Base-by-base conservation (phyloP, 2,797 vertebrate species). In the Acanthopagrus latus region DNA sequence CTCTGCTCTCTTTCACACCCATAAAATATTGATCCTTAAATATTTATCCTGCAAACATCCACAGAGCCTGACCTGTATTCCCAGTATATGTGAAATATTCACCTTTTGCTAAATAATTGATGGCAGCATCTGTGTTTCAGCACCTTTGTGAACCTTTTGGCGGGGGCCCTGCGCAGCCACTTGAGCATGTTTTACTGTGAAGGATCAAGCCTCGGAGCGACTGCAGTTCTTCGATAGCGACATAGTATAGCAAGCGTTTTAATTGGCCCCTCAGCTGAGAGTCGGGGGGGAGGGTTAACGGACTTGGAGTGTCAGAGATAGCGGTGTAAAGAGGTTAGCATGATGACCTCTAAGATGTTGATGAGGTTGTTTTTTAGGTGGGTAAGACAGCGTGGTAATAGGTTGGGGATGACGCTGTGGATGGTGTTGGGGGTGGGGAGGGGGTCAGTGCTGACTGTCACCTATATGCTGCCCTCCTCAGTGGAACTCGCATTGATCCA, bases 41-140 rank as follows among this genome's bases (percentile, higher is more conserved):
- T 91, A 91, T 91, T 93, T 89, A 90, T 84, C 76, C 72, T 47
- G 71, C 83, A 87, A 88, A 86, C 79, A 86, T 79, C 78, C 81
- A 76, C 76, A 71, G 70, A 69, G 71, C 76, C 65, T 80, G 74
- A 84, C 80, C 87, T 1, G 50, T 68, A 76, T 82, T 79, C 85
- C 66, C 60, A 46, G 47, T 46, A 14, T 51, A 23, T 74, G 71
- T 88, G 80, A 87, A 85, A 88, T 80, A 81, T 81, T 90, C 82
- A 89, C 87, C 78, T 84, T 60, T 71, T 29, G n/a, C 17, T 91
- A 67, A 90, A 92, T 93, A 84, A 89, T 86, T 81, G 71, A 91
- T 78, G 78, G 25, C 20, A 0, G 69, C 58, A 65, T 85, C 72
- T 14, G 33, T 74, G 86, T 82, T 58, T 59, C 55, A 10, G 51